Base-by-base conservation (phyloP, 2,888 invertebrate genomes). In the Fabriciana adippe region DNA sequence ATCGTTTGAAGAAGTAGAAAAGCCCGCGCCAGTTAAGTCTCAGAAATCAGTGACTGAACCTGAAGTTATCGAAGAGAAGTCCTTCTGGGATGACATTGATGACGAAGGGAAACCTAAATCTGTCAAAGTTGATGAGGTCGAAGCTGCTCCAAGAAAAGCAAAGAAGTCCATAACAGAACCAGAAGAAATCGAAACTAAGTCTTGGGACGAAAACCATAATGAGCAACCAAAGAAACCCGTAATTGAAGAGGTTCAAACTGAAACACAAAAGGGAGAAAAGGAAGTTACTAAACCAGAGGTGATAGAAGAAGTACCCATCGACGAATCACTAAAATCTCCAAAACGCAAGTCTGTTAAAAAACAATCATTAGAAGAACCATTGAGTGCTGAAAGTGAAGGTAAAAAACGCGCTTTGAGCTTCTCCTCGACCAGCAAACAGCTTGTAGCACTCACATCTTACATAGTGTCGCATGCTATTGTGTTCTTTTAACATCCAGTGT, bases 371-470 rank as follows among this genome's bases (percentile, higher is more conserved):
- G 90, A 89, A 81, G 90, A 90, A 82, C 89, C 90, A 71, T 82
- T 90, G 83, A 90, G 90, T 90, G 92, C 92, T 81, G 92, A 87
- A 84, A 84, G 83, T 76, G 92, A 92, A 92, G 92, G 92, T 92
- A 92, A 87, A 89, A 79, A 79, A 81, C 73, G 77, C 76, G 88
- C 88, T 89, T 89, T 80, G 73, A 78, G 89, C 88, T 90, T 78
- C 81, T 82, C 84, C 81, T 82, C 84, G 84, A 72, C 66, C 80
- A 76, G 85, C 85, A 83, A 86, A 90, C 87, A 89, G 91, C 92
- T 92, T 90, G 73, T 84, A 86, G 80, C 78, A 79, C 76, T 82
- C 76, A 83, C 75, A 60, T 75, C 82, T 85, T 86, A 84, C 82
- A 82, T 76, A 78, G 79, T 83, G 81, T 86, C 82, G 92, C 92